These are phyloP conservation scores for Oncorhynchus masou DNA, from an alignment of 2,113 vertebrate species.

Conservation along the genomic window DNA sequence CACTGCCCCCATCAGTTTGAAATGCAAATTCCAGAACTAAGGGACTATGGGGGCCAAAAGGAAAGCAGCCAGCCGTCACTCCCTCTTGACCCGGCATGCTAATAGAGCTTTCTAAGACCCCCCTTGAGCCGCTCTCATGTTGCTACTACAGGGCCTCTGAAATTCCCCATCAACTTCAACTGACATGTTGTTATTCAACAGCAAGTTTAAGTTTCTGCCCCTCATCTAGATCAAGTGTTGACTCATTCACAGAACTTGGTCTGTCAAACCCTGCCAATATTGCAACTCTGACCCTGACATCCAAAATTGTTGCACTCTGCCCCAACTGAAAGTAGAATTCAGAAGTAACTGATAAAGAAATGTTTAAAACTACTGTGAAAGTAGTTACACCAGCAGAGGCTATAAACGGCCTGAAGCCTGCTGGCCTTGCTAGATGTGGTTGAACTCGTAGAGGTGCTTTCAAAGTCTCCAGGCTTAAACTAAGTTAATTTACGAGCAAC, in stretches of 20 bases:
- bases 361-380: background rate
- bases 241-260: constrained; percentile 5
- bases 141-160: constrained; percentile 29
- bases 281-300: constrained; percentile 1
- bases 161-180: constrained; percentile 27
- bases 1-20: constrained; percentile 61
- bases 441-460: constrained; percentile 9
- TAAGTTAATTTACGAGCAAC: constrained; percentile 7
- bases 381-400: background rate
- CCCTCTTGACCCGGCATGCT: constrained; percentile 49
- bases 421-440: background rate
- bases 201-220: constrained; percentile 10
- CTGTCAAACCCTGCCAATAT: constrained; percentile 2
- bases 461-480: constrained; percentile 29
- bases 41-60: constrained; percentile 57
- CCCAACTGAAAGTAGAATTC: background rate
- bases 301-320: background rate
- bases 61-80: constrained; percentile 55
- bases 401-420: background rate
- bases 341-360: background rate
- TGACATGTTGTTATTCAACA: constrained; percentile 45
- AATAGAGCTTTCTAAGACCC: constrained; percentile 59
- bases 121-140: constrained; percentile 39
- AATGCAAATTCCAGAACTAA: constrained; percentile 66
- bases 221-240: constrained; percentile 4